These are phyloP conservation scores for Tipula unca DNA, from an alignment of 2,888 invertebrate species.

Conservation along the genomic window DNA sequence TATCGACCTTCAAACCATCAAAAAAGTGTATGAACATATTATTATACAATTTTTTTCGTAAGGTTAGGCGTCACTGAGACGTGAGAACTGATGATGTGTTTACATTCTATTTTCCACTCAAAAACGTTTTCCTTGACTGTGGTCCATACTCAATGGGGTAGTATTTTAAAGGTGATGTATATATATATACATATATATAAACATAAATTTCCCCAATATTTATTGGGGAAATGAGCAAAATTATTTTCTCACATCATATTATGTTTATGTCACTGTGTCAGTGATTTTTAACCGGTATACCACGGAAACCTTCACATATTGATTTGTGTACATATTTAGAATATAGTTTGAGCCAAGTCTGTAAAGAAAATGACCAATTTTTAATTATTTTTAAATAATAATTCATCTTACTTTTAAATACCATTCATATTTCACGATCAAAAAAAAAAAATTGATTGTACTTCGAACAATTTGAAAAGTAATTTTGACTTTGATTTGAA, in stretches of 20 bases:
- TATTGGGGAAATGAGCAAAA: neutral
- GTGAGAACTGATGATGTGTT: neutral
- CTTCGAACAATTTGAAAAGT: too few species aligned
- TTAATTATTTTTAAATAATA: too few species aligned
- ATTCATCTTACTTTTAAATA: too few species aligned
- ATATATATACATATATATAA: too few species aligned
- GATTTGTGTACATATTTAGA: too few species aligned
- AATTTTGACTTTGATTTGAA: too few species aligned
- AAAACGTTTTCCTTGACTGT: neutral
- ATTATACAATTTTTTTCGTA: neutral
- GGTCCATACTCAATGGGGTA: slow-evolving; percentile 9
- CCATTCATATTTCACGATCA: too few species aligned
- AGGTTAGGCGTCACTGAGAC: slow-evolving; percentile 19
- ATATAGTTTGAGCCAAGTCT: too few species aligned
- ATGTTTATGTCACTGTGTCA: neutral
- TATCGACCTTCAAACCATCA: slow-evolving; percentile 19
- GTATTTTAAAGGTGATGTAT: neutral
- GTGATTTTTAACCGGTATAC: neutral
- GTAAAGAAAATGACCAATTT: too few species aligned
- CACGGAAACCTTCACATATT: too few species aligned
- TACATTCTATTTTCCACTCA: neutral
- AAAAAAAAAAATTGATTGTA: too few species aligned
- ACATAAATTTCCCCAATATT: neutral
- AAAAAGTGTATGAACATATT: neutral
- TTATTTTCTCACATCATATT: neutral